These are phyloP conservation scores for Thamnophis elegans DNA, from an alignment of 2,797 vertebrate species.

Conservation along the genomic window DNA sequence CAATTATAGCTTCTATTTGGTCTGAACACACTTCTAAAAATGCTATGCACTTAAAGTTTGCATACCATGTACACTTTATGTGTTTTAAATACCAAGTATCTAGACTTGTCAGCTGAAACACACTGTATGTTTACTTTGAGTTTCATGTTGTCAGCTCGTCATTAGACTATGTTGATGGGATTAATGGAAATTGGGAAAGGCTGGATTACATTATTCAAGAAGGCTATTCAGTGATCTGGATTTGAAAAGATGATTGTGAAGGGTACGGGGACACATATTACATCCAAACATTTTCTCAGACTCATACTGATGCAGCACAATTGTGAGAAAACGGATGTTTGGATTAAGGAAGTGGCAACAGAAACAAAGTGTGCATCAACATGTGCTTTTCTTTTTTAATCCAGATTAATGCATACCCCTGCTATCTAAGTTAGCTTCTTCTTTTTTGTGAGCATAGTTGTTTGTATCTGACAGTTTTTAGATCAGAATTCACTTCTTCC, in stretches of 20 bases:
- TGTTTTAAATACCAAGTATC: not conserved
- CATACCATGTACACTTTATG: not conserved
- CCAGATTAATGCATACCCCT: not conserved
- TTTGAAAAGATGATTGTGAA: not conserved
- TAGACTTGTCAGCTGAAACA: not conserved
- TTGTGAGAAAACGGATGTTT: not conserved
- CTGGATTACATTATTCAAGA: not conserved
- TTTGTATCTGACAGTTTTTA: not conserved
- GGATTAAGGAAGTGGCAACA: not conserved
- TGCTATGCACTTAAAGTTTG: not conserved
- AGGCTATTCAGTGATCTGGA: not conserved
- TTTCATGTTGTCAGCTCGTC: not conserved
- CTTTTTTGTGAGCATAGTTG: not conserved
- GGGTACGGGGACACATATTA: not conserved
- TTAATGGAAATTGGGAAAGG: not conserved
- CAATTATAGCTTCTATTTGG: not conserved
- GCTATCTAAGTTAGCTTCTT: not conserved
- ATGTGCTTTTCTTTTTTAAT: not conserved
- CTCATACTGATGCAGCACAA: not conserved
- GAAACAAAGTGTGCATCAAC: not conserved
- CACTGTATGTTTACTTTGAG: not conserved
- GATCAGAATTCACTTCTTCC: not conserved
- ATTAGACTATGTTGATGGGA: not conserved
- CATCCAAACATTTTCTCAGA: not conserved
- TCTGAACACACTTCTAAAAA: not conserved